Base-by-base conservation (phyloP, 2,113 vertebrate genomes). In the Pseudorhombus dupliciocellatus region DNA sequence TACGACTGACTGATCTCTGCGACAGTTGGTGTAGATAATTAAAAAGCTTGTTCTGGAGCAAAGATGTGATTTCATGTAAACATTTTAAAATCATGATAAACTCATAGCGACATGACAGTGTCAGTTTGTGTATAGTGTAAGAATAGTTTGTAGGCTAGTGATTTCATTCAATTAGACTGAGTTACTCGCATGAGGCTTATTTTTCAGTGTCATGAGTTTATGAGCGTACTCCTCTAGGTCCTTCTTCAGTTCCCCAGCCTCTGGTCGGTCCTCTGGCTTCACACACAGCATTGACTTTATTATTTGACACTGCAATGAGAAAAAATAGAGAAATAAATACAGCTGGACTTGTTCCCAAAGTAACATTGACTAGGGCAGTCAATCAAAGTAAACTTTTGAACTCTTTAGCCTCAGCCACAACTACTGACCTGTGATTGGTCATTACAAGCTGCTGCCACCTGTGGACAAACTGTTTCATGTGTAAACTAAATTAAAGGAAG, bases 191-290 rank as follows among this genome's bases (percentile, higher is more conserved):
- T 4, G 12, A 1, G 2, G 11, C 15, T 2, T 6, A 0, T 53
- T 56, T 77, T 73, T 77, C 2, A 6, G 46, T 50, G 20, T 20
- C 1, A 7, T n/a, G 18, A 86, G 31, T 22, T 1, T n/a, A 2
- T 1, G 2, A 56, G 2, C 10, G 20, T 0, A 31, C 12, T 79
- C 7, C 1, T 83, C 50, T 61, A 93, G 40, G 0, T 85, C 26
- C 1, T 0, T 25, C 64, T 76, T 72, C 9, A 93, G 48, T 15
- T 84, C 2, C 2, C 26, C 50, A 10, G 92, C 93, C 25, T 93
- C 89, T 11, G 93, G 93, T 73, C 93, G 85, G 0, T 81, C 72
- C n/a, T 84, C 70, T 51, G 93, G 89, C 0, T 81, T 67, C 10
- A 1, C 18, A 66, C 22, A 56, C 73, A 94, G 81, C 92, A 92